Evolutionary conservation across 2,888 invertebrate species (phyloP).

Genomic region (Nemotelus pantherinus): DNA sequence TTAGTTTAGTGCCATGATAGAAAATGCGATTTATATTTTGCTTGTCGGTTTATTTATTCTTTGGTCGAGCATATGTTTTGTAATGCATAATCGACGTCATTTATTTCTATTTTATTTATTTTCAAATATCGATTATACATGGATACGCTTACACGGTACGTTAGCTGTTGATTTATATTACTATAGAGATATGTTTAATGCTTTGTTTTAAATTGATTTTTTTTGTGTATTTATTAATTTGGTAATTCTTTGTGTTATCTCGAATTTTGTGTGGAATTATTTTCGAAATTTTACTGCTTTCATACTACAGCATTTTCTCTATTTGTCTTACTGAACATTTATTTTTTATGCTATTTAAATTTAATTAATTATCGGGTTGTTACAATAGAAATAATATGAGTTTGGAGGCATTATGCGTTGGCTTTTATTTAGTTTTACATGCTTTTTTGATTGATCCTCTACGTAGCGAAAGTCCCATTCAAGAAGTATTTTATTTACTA

Average conservation of each 20-base stretch:
- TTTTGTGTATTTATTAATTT: not conserved
- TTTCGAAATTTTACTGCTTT: not conserved
- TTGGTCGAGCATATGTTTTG: not conserved
- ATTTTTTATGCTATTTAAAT: too few relatives aligned
- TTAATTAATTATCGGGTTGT: not conserved
- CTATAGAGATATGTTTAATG: conserved; percentile 34
- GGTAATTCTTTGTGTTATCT: not conserved
- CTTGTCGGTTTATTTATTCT: conserved; percentile 8
- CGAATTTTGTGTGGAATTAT: not conserved
- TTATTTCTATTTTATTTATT: conserved; percentile 1
- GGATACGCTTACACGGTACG: too few relatives aligned
- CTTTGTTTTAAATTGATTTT: not conserved
- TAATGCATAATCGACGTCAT: not conserved
- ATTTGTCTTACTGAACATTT: too few relatives aligned
- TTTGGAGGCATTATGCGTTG: not conserved
- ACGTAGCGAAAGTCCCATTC: conserved; percentile 4
- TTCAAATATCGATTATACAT: too few relatives aligned
- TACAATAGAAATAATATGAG: conserved; percentile 1
- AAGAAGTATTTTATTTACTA: conserved; percentile 1
- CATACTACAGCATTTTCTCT: too few relatives aligned
- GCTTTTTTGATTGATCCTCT: not conserved
- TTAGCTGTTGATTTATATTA: not conserved
- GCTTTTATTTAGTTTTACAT: not conserved
- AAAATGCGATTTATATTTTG: not conserved
- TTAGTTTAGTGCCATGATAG: conserved; percentile 19